These are phyloP conservation scores for Vicugna pacos DNA, from an alignment of 2,113 vertebrate genomes.

Conservation along the genomic window DNA sequence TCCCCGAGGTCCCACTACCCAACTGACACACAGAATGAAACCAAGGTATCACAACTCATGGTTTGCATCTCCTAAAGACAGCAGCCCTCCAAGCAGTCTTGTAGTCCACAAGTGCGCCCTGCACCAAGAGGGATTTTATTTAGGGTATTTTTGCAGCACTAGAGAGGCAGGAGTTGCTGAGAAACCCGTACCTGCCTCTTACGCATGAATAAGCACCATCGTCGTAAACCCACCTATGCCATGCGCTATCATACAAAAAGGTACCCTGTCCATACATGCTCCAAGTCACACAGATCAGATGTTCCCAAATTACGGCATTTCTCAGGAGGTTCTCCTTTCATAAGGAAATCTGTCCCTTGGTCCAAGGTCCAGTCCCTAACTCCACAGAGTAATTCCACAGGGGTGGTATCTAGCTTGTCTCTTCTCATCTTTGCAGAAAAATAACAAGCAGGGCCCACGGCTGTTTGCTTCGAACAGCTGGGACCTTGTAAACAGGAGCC, in stretches of 20 bases:
- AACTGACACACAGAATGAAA: background rate
- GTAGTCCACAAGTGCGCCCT: background rate
- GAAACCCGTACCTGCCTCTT: background rate
- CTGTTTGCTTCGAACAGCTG: background rate
- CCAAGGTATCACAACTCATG: fast-evolving
- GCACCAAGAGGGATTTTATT: background rate
- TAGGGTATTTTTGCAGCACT: background rate
- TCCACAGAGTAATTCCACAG: background rate
- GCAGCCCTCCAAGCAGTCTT: background rate
- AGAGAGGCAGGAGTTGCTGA: background rate
- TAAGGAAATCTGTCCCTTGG: background rate
- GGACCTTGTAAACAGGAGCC: fast-evolving
- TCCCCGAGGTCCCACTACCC: too few relatives aligned
- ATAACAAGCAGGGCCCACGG: background rate
- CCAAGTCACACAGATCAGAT: too few relatives aligned
- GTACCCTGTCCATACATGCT: background rate
- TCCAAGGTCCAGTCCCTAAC: background rate
- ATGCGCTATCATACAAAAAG: fast-evolving
- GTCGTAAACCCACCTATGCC: background rate
- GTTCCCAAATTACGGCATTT: background rate
- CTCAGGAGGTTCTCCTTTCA: background rate
- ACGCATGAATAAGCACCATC: fast-evolving
- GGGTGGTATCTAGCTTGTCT: too few relatives aligned
- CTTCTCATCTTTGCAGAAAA: background rate
- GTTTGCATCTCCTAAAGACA: background rate